Base-by-base conservation (phyloP, 2,113 vertebrate genomes). In the Passerina amoena region DNA sequence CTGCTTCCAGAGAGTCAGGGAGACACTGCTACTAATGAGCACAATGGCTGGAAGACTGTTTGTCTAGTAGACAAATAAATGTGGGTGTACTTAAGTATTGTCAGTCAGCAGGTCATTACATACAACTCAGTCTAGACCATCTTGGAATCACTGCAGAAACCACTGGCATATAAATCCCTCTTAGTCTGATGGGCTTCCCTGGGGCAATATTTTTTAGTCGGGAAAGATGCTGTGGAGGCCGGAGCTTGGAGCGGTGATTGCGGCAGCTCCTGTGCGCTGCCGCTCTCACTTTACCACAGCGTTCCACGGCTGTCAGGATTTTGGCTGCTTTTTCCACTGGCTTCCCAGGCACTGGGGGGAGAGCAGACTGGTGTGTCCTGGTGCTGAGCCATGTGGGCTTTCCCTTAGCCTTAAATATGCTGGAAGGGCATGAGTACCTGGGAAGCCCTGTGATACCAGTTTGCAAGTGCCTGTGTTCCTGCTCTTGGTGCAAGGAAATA, bases 71-170 rank as follows among this genome's bases (percentile, higher is more conserved):
- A 61, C 45, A 81, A 92, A 72, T 38, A 63, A 91, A 70, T 17
- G 33, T 75, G 84, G 48, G 30, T 54, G 47, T n/a, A 21, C 8
- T 1, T 20, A 63, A 70, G 30, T 25, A 30, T 54, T 78, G 60
- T 69, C 77, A 89, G 56, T 94, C 88, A 82, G 61, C 68, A 76
- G 53, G 45, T 91, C 54, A 40, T 86, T 89, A 51, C 25, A 15
- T 35, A 23, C 20, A 78, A 4, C 59, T 27, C 31, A 42, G 72
- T 57, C 80, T 92, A 65, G 80, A 86, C 80, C 35, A 21, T 92
- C 42, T 38, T 83, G 83, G 72, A 81, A 88, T 63, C 13, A 10
- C 51, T 89, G 84, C 47, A 94, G 72, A 83, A 95, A 73, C 37
- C 48, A 83, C 51, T 42, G 23, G 53, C 33, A 2, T 45, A 72